Evolutionary conservation across 2,797 vertebrate species (phyloP), one percentile per base, ranked within the genome.

Genomic region (Tiaroga cobitis): DNA sequence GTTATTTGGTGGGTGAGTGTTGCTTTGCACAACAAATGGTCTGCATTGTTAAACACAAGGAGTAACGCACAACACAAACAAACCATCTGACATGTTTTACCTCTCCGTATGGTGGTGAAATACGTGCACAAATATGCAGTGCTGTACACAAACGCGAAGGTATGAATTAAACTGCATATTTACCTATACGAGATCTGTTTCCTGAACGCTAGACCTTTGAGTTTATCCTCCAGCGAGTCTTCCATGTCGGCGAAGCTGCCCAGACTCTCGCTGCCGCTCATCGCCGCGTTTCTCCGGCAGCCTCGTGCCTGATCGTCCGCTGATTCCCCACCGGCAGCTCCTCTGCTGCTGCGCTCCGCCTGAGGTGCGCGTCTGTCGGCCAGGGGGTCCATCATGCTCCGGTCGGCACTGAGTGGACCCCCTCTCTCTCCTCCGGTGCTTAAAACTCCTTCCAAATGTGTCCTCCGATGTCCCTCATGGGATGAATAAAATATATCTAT

Each of bases 131-230:
- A 4, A 65, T 18, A 65, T 65, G 46, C 49, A 41, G 21, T 8
- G 41, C 19, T 18, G 11, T 3, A 49, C 11, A 37, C 46, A 37
- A 26, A 49, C 29, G 19, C 43, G 46, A 8, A 46, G 43, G 6
- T 24, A 32, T 54, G 67, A 59, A 21, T 82, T 56, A 59, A 29
- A 81, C 24, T 18, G 54, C 24, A 49, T 69, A 91, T 94, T 95
- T 92, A 98, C 98, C 98, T 97, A 95, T 98, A 99, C 84, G 98
- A 99, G 87, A 97, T 97, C 96, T 99, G 98, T 87, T 99, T 99
- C 92, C 97, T 96, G 95, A 99, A 98, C 91, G 97, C 97, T 92
- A 98, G 96, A 91, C 94, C 96, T 90, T 95, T 93, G 83, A 98
- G 92, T 89, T 97, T 98, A 88, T 98, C 97, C 92, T 98, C 97